These are phyloP conservation scores for Cladorhizidae sp. DNA, from an alignment of 37 sponge, comb jelly and placozoan species.

Conservation along the genomic window DNA sequence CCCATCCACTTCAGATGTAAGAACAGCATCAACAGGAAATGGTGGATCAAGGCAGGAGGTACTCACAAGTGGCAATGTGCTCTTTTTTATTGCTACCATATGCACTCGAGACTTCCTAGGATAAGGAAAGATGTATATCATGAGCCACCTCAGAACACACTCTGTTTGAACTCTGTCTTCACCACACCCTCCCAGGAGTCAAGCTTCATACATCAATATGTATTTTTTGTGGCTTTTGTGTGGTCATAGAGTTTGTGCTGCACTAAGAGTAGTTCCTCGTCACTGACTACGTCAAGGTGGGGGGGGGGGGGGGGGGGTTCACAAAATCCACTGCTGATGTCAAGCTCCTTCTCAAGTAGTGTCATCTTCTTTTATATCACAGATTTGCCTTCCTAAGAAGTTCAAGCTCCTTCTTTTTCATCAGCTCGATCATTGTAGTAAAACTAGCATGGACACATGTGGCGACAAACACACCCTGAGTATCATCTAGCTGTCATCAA, in stretches of 20 bases:
- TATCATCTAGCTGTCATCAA: no score
- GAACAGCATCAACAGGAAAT: neutral
- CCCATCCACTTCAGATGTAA: constrained; percentile 30
- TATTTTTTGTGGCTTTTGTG: neutral
- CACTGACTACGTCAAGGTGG: constrained; percentile 11
- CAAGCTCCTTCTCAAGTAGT: neutral
- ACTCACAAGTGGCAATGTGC: constrained; percentile 14
- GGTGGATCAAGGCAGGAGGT: neutral
- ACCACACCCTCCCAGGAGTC: no score
- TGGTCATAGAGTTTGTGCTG: constrained; percentile 14
- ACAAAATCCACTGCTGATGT: no score
- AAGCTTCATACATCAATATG: neutral
- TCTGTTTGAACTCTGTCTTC: no score
- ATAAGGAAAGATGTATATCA: constrained; percentile 30
- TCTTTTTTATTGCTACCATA: constrained; percentile 14
- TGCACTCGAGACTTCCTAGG: constrained; percentile 1
- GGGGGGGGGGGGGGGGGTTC: no score
- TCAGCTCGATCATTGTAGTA: constrained; percentile 4
- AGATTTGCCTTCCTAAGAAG: constrained; percentile 5
- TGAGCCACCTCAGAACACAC: no score
- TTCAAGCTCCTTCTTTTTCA: neutral
- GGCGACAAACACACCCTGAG: constrained; percentile 11
- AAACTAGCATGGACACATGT: constrained; percentile 9
- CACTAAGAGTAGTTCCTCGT: constrained; percentile 14
- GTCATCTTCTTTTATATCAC: constrained; percentile 20